These are phyloP conservation scores for Stylophora pistillata DNA, from an alignment of 64 coral and sea anemone genomes.

Conservation along the genomic window DNA sequence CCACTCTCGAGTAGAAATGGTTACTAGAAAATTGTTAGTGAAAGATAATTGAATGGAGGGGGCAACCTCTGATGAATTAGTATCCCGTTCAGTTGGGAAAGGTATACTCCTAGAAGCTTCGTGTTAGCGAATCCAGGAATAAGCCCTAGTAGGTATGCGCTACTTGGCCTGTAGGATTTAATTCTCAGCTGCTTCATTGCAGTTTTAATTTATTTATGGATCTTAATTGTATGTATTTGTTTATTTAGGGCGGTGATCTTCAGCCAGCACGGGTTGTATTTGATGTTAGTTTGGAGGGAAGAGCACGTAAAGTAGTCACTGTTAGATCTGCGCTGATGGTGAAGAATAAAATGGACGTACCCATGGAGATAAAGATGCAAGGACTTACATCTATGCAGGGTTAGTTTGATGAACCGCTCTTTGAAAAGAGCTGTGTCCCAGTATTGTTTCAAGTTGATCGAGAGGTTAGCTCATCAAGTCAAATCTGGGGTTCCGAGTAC, in stretches of 20 bases:
- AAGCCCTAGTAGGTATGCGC: too few relatives aligned
- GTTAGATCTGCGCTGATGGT: constrained; percentile 84
- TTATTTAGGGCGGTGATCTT: constrained; percentile 60
- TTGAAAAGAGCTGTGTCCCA: neutral
- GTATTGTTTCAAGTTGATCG: too few relatives aligned
- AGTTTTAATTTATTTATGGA: neutral
- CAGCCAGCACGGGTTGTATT: constrained; percentile 91
- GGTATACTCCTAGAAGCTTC: too few relatives aligned
- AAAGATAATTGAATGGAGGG: too few relatives aligned
- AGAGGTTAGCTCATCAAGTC: too few relatives aligned
- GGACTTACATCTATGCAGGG: constrained; percentile 67
- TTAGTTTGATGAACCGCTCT: constrained; percentile 15
- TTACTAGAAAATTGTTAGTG: too few relatives aligned
- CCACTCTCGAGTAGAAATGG: too few relatives aligned
- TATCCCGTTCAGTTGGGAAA: too few relatives aligned
- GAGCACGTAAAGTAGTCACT: constrained; percentile 92
- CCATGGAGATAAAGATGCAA: constrained; percentile 80
- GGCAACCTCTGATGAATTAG: too few relatives aligned
- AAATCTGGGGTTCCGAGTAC: too few relatives aligned
- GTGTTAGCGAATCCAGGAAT: too few relatives aligned
- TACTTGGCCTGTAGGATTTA: too few relatives aligned
- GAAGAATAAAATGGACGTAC: constrained; percentile 85
- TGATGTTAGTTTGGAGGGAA: constrained; percentile 83
- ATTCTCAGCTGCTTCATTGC: neutral
- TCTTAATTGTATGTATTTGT: neutral